Base-by-base conservation (phyloP, 1,140 invertebrate genomes). In the Sitobion miscanthi region DNA sequence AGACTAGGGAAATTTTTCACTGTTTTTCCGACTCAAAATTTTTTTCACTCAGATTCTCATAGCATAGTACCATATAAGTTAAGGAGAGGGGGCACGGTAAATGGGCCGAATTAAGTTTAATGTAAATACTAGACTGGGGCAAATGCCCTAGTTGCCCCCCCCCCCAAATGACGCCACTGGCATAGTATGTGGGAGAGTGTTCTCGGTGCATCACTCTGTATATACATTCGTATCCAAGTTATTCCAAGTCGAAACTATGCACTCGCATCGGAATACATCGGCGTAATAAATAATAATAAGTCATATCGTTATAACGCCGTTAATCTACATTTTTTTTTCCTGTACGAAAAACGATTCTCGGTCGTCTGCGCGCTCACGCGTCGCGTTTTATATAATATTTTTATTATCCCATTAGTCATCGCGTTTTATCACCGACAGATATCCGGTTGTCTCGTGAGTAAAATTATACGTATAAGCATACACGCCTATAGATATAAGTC, bases 351-450 rank as follows among this genome's bases (percentile, higher is more conserved):
- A 30, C 25, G 23, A 86, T 45, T 45, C 23, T 69, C 30, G 42
- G 20, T 86, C 42, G 83, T 86, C 83, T 86, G 83, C 42, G 21
- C 83, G 38, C 38, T 85, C 38, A 42, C 20, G 23, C 83, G 21
- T 45, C 38, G 83, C 38, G 83, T 85, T 85, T 42, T 42, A 45
- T 86, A 45, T 25, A 45, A 86, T 86, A 25, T 86, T 86, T 86
- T 86, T 86, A 86, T 47, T 86, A 86, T 86, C 83, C 23, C 83
- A 86, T 86, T 86, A 86, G 83, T 86, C 83, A 86, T 86, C 25
- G 83, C 83, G 25, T 86, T 86, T 86, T 86, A 86, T 86, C 47
- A 86, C 83, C 38, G 42, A 86, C 83, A 45, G 38, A 86, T 86
- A 86, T 86, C 83, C 83, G 42, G 83, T 47, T 47, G 42, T 86